These are phyloP conservation scores for Hydrolagus colliei DNA, from an alignment of 2,797 vertebrate species.

Conservation along the genomic window DNA sequence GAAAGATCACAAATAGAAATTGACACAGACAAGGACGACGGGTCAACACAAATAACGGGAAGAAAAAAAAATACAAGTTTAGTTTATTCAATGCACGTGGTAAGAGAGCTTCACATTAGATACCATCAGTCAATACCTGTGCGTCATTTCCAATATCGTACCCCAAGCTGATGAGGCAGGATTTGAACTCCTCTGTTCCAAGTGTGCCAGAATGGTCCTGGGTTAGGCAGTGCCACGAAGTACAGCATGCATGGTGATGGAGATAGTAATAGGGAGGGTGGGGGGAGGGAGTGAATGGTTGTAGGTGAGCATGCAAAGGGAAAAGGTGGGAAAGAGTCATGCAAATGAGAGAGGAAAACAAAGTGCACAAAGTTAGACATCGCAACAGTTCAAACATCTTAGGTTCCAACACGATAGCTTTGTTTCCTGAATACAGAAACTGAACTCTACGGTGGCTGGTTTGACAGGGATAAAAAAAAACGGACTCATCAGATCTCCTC, in stretches of 20 bases:
- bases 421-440: not conserved
- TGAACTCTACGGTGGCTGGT: not conserved
- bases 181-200: conserved; percentile 98
- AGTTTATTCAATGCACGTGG: conserved; percentile 51
- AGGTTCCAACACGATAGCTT: not conserved
- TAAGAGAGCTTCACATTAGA: conserved; percentile 48
- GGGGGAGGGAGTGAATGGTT: conserved; percentile 63
- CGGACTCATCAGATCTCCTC: not conserved
- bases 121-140: conserved; percentile 71
- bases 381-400: conserved; percentile 39
- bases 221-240: conserved; percentile 48
- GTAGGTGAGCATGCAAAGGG: conserved; percentile 36
- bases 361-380: conserved; percentile 86
- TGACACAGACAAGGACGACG: conserved; percentile 40
- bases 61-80: conserved; percentile 62
- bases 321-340: conserved; percentile 8
- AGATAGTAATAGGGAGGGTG: conserved; percentile 38
- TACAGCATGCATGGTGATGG: conserved; percentile 56
- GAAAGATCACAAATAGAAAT: conserved; percentile 32
- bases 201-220: conserved; percentile 98
- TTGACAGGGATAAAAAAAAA: conserved; percentile 6
- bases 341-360: conserved; percentile 56
- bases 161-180: conserved; percentile 99
- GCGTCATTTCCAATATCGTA: conserved; percentile 99
- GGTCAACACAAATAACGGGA: conserved; percentile 52